Conservation (phyloP, 1,140 invertebrate genomes). For the Thaumetopoea pityocampa region DNA sequence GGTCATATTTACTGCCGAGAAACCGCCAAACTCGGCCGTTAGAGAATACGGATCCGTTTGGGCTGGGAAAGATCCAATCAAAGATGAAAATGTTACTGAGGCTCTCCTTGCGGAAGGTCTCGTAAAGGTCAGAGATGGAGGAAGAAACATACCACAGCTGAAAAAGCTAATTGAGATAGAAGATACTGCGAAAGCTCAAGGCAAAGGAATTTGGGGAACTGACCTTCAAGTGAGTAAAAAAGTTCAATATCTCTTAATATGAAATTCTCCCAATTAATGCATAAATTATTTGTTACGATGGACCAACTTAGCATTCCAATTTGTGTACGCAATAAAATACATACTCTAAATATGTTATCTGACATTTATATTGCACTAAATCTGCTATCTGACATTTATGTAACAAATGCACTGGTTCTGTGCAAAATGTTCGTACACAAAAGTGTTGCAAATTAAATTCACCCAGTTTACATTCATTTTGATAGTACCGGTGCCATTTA, state of each 20-base stretch:
- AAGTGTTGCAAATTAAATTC: no score
- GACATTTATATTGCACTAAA: no score
- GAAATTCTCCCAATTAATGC: no score
- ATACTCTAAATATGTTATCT: no score
- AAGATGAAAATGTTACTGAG: conserved; percentile 92
- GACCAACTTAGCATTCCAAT: no score
- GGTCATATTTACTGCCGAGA: conserved; percentile 87
- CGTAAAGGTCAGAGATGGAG: conserved; percentile 88
- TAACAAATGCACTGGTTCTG: no score
- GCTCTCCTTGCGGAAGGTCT: conserved; percentile 91
- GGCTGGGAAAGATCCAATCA: conserved; percentile 86
- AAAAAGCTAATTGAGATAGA: conserved; percentile 90
- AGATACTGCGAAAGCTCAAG: conserved; percentile 89
- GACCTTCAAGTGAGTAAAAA: conserved; percentile 40
- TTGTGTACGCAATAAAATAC: no score
- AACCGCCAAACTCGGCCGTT: conserved; percentile 80
- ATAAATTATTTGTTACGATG: no score
- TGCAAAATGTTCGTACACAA: no score
- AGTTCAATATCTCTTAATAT: conserved; percentile 1
- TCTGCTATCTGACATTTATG: no score
- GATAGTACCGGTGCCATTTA: no score
- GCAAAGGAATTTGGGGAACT: conserved; percentile 90
- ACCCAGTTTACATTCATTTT: no score
- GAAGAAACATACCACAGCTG: conserved; percentile 78
- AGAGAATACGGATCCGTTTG: conserved; percentile 94